Conservation (phyloP, 2,888 invertebrate species). For the Drosophila austrosaltans region DNA sequence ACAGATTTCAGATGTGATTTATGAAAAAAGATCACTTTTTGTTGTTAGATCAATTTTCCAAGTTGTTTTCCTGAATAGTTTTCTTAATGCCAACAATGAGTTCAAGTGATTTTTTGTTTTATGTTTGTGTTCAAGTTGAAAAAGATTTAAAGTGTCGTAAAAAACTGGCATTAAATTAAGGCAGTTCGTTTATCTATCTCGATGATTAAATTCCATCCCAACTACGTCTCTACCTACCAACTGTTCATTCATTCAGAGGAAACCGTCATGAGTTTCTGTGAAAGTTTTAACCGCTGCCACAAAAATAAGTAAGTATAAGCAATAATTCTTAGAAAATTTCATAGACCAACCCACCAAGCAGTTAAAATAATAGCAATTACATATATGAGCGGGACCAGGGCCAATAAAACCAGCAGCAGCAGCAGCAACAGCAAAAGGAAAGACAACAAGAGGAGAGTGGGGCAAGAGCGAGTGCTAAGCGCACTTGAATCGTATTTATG, state of each 20-base stretch:
- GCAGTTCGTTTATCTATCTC: constrained; percentile 40
- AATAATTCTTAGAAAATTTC: constrained; percentile 58
- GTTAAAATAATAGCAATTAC: constrained; percentile 72
- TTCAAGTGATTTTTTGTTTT: neutral
- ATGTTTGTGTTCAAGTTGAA: constrained; percentile 9
- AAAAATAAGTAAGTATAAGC: constrained; percentile 27
- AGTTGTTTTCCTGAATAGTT: neutral
- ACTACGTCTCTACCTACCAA: constrained; percentile 27
- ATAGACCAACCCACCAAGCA: constrained; percentile 18
- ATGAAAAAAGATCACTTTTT: neutral
- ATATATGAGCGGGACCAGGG: constrained; percentile 39
- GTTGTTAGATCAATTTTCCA: neutral
- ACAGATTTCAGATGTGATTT: neutral
- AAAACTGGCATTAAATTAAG: constrained; percentile 23
- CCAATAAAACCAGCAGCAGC: constrained; percentile 59
- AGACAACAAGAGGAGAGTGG: neutral
- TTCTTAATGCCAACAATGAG: neutral
- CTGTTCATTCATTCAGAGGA: constrained; percentile 51
- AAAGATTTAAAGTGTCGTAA: constrained; percentile 9
- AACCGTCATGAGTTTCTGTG: constrained; percentile 39
- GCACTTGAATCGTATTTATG: constrained; percentile 62
- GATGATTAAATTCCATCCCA: constrained; percentile 51
- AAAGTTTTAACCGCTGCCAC: constrained; percentile 42
- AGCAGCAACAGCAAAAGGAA: constrained; percentile 33
- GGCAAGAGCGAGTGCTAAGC: constrained; percentile 12